These are phyloP conservation scores for Trachelus troglodyta DNA, from an alignment of 2,888 invertebrate genomes.

Conservation along the genomic window DNA sequence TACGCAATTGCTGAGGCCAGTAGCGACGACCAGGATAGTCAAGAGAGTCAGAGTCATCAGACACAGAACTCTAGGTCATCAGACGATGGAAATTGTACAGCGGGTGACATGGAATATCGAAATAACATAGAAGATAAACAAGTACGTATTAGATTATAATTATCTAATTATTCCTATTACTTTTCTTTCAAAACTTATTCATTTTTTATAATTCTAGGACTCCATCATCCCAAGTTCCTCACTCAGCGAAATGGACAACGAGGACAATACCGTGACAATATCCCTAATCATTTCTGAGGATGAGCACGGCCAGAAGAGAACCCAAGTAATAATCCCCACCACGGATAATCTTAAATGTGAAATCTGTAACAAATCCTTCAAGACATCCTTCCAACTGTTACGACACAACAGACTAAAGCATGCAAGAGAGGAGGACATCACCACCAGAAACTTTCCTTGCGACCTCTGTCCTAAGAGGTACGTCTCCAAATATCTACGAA, in stretches of 20 bases:
- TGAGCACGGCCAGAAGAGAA: slow-evolving; percentile 64
- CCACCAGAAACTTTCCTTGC: slow-evolving; percentile 62
- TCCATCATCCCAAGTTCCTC: slow-evolving; percentile 25
- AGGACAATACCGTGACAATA: slow-evolving; percentile 65
- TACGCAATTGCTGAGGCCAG: slow-evolving; percentile 59
- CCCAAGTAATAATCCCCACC: slow-evolving; percentile 66
- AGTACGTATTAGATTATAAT: neutral
- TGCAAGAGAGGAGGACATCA: slow-evolving; percentile 63
- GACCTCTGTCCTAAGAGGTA: slow-evolving; percentile 64
- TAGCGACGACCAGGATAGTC: slow-evolving; percentile 52
- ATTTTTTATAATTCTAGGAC: slow-evolving; percentile 31
- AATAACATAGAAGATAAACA: neutral
- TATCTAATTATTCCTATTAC: neutral
- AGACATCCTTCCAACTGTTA: slow-evolving; percentile 63
- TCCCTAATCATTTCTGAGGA: slow-evolving; percentile 65
- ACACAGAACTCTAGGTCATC: slow-evolving; percentile 27
- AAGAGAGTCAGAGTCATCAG: slow-evolving; percentile 35
- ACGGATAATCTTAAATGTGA: slow-evolving; percentile 65
- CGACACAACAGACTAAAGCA: slow-evolving; percentile 62
- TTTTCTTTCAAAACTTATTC: neutral
- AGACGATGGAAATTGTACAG: slow-evolving; percentile 45
- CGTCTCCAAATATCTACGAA: neutral
- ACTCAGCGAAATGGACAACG: slow-evolving; percentile 50
- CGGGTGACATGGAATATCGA: slow-evolving; percentile 38
- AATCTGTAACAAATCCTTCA: slow-evolving; percentile 68